Conservation (phyloP, 2,113 vertebrate genomes). For the Anoura caudifer region DNA sequence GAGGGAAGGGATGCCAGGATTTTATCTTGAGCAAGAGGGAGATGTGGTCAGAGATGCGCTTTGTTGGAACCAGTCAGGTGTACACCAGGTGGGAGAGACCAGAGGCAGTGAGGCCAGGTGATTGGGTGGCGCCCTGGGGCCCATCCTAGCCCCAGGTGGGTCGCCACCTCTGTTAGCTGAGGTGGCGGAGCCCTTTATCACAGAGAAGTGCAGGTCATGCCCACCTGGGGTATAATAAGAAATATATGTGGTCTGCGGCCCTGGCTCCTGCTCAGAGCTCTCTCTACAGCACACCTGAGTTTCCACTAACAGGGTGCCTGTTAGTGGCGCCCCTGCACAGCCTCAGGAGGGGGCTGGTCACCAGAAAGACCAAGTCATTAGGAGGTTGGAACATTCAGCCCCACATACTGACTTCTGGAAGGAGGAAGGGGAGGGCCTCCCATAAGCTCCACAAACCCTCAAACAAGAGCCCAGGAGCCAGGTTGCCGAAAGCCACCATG, state of each 20-base stretch:
- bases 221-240: not conserved
- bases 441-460: not conserved
- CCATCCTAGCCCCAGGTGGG: not conserved
- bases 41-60: not conserved
- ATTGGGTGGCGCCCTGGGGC: fast-evolving
- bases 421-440: too few species aligned
- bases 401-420: not conserved
- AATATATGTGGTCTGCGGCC: not conserved
- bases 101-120: not conserved
- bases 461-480: not conserved
- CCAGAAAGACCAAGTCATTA: not conserved
- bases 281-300: not conserved
- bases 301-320: not conserved
- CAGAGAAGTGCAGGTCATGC: not conserved
- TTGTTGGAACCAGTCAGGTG: not conserved
- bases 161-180: not conserved
- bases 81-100: not conserved
- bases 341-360: not conserved
- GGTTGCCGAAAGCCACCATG: not conserved
- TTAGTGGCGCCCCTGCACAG: not conserved
- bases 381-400: not conserved
- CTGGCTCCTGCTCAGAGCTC: not conserved
- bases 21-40: not conserved
- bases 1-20: not conserved
- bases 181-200: not conserved